Percentiles rank a stretch among this genome's conserved stretches.
Evolutionary conservation across 2,797 vertebrate species (phyloP).

Genomic region (Molossus alvarezi): DNA sequence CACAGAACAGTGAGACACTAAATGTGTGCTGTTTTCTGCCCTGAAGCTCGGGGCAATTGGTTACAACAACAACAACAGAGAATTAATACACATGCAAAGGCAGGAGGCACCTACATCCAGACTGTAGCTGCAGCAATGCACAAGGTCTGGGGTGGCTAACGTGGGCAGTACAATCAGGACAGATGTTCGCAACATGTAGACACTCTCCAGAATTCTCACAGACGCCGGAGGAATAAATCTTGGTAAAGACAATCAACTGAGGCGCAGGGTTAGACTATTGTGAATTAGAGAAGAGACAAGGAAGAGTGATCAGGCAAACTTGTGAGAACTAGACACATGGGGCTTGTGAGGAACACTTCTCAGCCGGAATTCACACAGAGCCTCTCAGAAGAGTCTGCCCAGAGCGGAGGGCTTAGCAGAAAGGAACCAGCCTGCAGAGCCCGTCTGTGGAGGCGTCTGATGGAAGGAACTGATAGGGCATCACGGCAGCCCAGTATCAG

Average conservation of each 20-base stretch:
- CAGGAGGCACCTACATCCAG: not conserved
- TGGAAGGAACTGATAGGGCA: not conserved
- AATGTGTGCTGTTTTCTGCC: not conserved
- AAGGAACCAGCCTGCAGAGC: not conserved
- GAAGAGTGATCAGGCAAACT: not conserved
- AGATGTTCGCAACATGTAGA: not conserved
- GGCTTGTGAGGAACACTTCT: not conserved
- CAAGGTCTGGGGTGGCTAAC: not conserved
- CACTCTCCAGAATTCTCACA: not conserved
- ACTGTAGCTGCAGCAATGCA: no score
- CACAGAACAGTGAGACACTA: not conserved
- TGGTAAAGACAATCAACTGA: not conserved
- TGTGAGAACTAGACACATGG: not conserved
- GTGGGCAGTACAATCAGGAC: not conserved
- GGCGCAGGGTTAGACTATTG: not conserved
- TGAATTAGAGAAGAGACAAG: not conserved
- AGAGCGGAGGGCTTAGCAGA: not conserved
- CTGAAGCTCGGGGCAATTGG: not conserved
- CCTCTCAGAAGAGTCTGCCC: not conserved
- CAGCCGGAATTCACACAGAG: not conserved
- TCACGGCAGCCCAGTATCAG: accelerated
- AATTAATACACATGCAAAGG: not conserved
- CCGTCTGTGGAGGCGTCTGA: constrained; percentile 18
- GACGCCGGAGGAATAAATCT: not conserved
- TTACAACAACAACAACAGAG: not conserved